These are phyloP conservation scores for Platichthys flesus DNA, from an alignment of 2,113 vertebrate species.

Conservation along the genomic window DNA sequence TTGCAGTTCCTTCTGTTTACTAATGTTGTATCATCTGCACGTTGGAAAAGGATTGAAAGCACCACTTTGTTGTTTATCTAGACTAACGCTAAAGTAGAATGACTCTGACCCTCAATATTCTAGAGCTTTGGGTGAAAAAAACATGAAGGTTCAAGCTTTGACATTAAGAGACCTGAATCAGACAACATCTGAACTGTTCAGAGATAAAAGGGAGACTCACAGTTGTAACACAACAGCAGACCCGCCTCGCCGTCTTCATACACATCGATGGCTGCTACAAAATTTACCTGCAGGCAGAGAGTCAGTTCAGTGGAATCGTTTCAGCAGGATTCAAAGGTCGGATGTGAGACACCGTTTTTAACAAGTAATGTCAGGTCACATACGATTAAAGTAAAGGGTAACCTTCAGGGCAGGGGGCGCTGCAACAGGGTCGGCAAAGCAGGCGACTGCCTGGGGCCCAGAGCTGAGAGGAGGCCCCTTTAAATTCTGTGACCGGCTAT, in stretches of 20 bases:
- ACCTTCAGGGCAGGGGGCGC: neutral
- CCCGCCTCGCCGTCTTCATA: constrained; percentile 99
- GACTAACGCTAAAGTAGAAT: neutral
- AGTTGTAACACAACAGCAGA: constrained; percentile 95
- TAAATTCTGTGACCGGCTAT: neutral
- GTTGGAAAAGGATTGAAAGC: no score
- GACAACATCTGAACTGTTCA: constrained; percentile 23
- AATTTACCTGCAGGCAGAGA: constrained; percentile 91
- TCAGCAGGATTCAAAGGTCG: constrained; percentile 39
- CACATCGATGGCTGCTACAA: constrained; percentile 97
- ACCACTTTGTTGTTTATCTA: neutral
- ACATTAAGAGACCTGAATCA: constrained; percentile 23
- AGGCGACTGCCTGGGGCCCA: neutral
- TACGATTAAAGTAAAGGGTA: neutral
- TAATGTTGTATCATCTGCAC: neutral
- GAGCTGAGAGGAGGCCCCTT: neutral
- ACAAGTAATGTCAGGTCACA: constrained; percentile 36
- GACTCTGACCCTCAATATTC: constrained; percentile 14
- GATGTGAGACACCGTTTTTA: neutral
- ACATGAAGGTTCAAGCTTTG: constrained; percentile 11
- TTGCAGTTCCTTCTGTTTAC: neutral
- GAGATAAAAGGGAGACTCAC: constrained; percentile 83
- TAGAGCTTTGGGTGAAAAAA: constrained; percentile 3
- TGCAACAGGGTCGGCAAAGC: neutral
- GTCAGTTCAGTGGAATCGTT: constrained; percentile 25